Evolutionary conservation across 2,888 invertebrate species (phyloP), one percentile per base, ranked within the genome.

Genomic region (Alloscopus bannaensis): DNA sequence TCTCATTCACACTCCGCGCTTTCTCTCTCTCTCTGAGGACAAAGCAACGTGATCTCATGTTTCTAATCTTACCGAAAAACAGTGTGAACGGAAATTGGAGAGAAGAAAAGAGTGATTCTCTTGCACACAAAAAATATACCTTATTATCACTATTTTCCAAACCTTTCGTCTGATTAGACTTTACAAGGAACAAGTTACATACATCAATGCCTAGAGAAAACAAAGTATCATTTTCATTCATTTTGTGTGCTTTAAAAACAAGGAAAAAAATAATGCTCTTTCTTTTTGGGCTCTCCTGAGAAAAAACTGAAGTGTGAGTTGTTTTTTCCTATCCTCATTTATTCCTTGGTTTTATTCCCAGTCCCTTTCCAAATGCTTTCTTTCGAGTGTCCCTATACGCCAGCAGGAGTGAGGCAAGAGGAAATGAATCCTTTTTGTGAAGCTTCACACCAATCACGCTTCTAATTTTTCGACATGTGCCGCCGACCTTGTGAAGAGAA

Each of bases 401-500:
- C 4, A 40, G n/a, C n/a, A n/a, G n/a, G n/a, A n/a, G n/a, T n/a
- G n/a, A n/a, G n/a, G n/a, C n/a, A 62, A 62, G 24, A 36, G 36
- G 62, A 62, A 62, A 62, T 62, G 65, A 50, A 65, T 65, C 47
- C 29, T 11, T 65, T 20, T 28, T 28, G 50, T 2, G 50, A 29
- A 36, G 50, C 50, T 47, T 50, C 50, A 18, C 55, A 31, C 68
- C 68, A 68, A 68, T 68, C 50, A 55, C 68, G 68, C 68, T 31
- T 52, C 52, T 55, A 68, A 68, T 55, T 52, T 45, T 68, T 52
- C 36, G 47, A 68, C 68, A 62, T 52, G 62, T 62, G 40, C 24
- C 55, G 22, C 22, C n/a, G n/a, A n/a, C 26, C 24, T 64, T 55
- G 55, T 55, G 72, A 29, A 16, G 42, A 72, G 72, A 72, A 72